Base-by-base conservation (phyloP, 2,888 invertebrate species). In the Lomographa bimaculata region DNA sequence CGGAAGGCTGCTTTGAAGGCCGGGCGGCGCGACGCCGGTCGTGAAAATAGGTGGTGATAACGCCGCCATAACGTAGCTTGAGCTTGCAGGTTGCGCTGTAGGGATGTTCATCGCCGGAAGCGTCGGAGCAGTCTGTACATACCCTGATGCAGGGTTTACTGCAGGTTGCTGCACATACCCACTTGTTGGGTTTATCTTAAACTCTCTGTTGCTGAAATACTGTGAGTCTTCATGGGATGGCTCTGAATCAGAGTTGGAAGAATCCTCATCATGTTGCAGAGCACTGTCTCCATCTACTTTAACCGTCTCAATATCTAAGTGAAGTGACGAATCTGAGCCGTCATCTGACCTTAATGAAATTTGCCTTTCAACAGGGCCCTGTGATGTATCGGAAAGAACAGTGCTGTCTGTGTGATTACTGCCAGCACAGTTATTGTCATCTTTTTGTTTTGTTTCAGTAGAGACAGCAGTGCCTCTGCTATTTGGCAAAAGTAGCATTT, bases 361-460 rank as follows among this genome's bases (percentile, higher is more conserved):
- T 50, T 84, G 86, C 47, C 82, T 68, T n/a, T 83, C 85, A 1
- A 79, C 59, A 2, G 72, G 65, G 1, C 67, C 79, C 42, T 70
- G 71, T 3, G 86, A 85, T 1, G 70, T 71, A 20, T 87, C 81
- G 3, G 89, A 89, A n/a, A 89, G 46, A n/a, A 71, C 85, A 1
- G 89, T 89, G 52, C 86, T 89, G 41, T 87, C 83, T 4, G 90
- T 89, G 34, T 82, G 84, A 39, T 87, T 84, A 63, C 85, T 87
- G 19, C 78, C 72, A 18, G 70, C 83, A 49, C 85, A 82, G 34
- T 79, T 84, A 26, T 73, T 76, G 30, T 72, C 78, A 19, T 77
- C 74, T 46, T 72, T 80, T 46, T 76, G 73, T 60, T 84, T 85
- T 1, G 60, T 69, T 23, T 81, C 82, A 11, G 79, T 66, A 11